phyloP scores from a whole-genome alignment of 64 coral and sea anemone species.

The Montipora foliosa region DNA sequence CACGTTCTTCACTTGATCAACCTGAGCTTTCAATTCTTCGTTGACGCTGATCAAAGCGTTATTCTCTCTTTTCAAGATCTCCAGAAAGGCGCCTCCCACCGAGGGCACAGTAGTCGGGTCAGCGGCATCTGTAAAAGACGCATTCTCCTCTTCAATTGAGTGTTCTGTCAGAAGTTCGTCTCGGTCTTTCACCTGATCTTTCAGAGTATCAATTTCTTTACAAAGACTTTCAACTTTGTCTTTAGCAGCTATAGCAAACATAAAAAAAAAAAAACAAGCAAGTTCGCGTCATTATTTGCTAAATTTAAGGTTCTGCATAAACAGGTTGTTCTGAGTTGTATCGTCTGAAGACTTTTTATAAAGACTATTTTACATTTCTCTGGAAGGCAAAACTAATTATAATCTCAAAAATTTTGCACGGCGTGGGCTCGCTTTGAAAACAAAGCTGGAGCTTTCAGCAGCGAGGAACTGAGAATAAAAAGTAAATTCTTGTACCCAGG shows the following conservation, averaged over 20 bases:
- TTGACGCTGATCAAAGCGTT: slow-evolving; percentile 48
- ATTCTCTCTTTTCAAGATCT: slow-evolving; percentile 79
- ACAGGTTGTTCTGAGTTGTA: no score
- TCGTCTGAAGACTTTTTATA: no score
- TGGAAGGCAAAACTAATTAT: no score
- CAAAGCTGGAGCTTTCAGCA: background rate
- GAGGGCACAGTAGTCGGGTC: background rate
- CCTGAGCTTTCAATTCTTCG: slow-evolving; percentile 52
- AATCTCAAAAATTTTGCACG: no score
- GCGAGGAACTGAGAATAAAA: background rate
- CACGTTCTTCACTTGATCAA: slow-evolving; percentile 44
- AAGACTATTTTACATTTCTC: no score
- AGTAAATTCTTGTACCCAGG: background rate
- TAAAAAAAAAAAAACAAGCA: background rate
- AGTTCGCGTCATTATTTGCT: background rate
- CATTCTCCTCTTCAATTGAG: slow-evolving; percentile 21
- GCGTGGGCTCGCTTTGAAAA: no score
- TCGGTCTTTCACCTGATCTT: slow-evolving; percentile 24
- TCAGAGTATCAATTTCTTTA: slow-evolving; percentile 45
- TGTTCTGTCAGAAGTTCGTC: slow-evolving; percentile 9
- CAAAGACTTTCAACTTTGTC: slow-evolving; percentile 36
- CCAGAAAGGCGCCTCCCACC: slow-evolving; percentile 25
- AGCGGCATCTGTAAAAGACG: background rate
- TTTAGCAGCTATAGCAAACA: slow-evolving; percentile 15
- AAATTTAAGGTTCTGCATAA: background rate